Base-by-base conservation (phyloP, 2,797 vertebrate genomes). In the Gymnoscopelus microlampas region DNA sequence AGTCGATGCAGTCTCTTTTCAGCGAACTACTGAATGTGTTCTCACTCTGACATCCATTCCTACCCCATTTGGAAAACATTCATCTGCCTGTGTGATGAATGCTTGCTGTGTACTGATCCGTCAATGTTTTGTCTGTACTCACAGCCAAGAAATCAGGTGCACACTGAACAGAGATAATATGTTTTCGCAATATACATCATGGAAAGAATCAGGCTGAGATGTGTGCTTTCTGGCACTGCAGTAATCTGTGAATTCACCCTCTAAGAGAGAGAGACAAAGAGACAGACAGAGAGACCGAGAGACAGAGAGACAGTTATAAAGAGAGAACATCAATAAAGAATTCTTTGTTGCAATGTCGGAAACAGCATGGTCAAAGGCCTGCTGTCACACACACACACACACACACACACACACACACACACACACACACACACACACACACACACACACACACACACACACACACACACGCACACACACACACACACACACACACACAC, bases 1-100 rank as follows among this genome's bases (percentile, higher is more conserved):
- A 23, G 39, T 53, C 13, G 11, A 14, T 53, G 12, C 50, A 15
- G 3, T 24, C n/a, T 3, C 53, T 54, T 54, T 54, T 54, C 53
- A 19, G n/a, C 24, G 6, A 54, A 19, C 15, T 54, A 24, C 53
- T 54, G 53, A 54, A 54, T 10, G 7, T 11, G 39, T 44, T 44
- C 39, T 35, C 32, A 35, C 32, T 35, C 32, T 19, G 14, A 19
- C 19, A 10, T 53, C 53, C 15, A n/a, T 7, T 54, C 53, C 23
- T 54, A 8, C 53, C 19, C 9, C 6, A 54, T 15, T 54, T 54
- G 53, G 53, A 24, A 54, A 9, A 24, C 15, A 54, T 63, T 5
- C 63, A 55, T 44, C 49, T 65, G 50, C 7, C 53, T 65, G 50
- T 65, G 50, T 54, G 29, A 39, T 54, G 51, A 51, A 19, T 44